Percentiles rank a stretch among this genome's conserved stretches.
Evolutionary conservation across 1,140 invertebrate species (phyloP).

Genomic region (Micrasema longulum): DNA sequence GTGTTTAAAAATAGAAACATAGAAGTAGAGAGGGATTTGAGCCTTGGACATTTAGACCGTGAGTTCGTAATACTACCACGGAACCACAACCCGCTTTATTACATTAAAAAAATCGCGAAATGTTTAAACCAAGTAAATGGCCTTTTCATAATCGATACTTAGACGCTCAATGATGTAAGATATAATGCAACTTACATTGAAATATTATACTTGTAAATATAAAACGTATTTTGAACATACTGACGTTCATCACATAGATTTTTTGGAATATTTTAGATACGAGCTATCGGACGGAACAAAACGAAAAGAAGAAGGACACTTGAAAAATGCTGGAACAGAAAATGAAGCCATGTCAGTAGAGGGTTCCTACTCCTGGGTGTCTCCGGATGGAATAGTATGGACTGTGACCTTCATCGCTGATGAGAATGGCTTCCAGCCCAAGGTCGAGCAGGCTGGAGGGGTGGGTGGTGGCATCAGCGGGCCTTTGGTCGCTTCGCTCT

Average conservation of each 20-base stretch:
- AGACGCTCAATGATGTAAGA: neutral
- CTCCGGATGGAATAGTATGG: slow-evolving; percentile 69
- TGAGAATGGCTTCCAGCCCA: slow-evolving; percentile 71
- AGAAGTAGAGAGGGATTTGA: too few species aligned
- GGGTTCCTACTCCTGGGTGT: slow-evolving; percentile 57
- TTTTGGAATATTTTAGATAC: slow-evolving; percentile 56
- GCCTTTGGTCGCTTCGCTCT: slow-evolving; percentile 41
- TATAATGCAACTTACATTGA: neutral
- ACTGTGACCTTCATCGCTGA: slow-evolving; percentile 71
- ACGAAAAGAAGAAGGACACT: slow-evolving; percentile 63
- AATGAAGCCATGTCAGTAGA: slow-evolving; percentile 59
- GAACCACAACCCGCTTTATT: too few species aligned
- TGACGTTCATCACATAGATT: neutral
- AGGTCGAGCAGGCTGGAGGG: slow-evolving; percentile 56
- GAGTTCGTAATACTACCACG: too few species aligned
- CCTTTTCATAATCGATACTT: neutral
- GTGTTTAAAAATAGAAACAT: too few species aligned
- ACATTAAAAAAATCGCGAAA: neutral
- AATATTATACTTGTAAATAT: neutral
- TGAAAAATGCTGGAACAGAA: slow-evolving; percentile 60
- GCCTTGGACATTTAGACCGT: neutral
- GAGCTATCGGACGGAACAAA: slow-evolving; percentile 67
- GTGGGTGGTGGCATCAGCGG: slow-evolving; percentile 35
- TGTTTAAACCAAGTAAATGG: neutral
- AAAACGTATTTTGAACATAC: neutral